Evolutionary conservation across 2,888 invertebrate genomes (phyloP), one percentile per base, ranked within the genome.

Genomic region (Carabus problematicus): DNA sequence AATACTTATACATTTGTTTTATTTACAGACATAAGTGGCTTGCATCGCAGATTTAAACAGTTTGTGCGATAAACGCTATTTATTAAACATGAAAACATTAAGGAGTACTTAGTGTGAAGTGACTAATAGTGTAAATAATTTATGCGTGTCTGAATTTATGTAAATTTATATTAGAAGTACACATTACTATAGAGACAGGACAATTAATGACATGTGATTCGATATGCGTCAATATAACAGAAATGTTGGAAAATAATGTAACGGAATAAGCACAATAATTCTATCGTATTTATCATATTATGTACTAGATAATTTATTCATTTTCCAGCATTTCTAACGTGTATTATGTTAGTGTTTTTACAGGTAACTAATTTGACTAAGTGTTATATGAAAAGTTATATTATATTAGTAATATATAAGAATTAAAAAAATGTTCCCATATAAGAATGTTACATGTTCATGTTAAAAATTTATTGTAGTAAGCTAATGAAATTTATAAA

Each of bases 21-120:
- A 11, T 41, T 66, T 66, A 16, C 67, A 67, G 67, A 60, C 60
- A 60, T 67, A 67, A 67, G 40, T 19, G 41, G 12, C 52, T 47
- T 47, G 41, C 19, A 19, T 63, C 43, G 55, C 55, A 1, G 16
- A 47, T 52, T 12, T 52, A 14, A 19, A 55, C 56, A 56, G 56
- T 42, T 56, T 66, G 47, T 59, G 66, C 56, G 64, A 66, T 19
- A 61, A 49, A 60, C 19, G 9, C 16, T 14, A 1, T 9, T 3
- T 39, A 59, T 42, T 41, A 14, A 59, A 40, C 39, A 59, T 42
- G 12, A 59, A 52, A 67, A 67, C 59, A 41, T 66, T 67, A 60
- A 60, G 67, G 60, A 60, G 67, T 67, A 67, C 67, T 67, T 67
- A 67, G 67, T 67, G 67, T 67, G 60, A 59, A 67, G 67, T 67